Conservation (phyloP, 2,113 vertebrate species). For the Bagarius yarrelli region DNA sequence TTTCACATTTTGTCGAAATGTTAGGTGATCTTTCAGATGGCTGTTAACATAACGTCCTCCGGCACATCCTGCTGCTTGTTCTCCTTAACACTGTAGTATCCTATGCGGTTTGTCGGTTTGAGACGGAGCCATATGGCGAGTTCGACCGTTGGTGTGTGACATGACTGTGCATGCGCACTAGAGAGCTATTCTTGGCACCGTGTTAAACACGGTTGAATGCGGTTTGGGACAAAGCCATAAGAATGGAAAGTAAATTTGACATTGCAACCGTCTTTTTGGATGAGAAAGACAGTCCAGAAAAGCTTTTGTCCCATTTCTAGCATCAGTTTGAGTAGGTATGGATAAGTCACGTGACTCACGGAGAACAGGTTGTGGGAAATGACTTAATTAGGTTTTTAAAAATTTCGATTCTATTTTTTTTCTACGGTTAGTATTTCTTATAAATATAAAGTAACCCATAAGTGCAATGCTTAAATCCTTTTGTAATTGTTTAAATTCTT, state of each 20-base stretch:
- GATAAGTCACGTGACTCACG: neutral
- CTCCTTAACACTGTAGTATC: neutral
- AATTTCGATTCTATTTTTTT: neutral
- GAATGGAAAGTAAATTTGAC: conserved; percentile 8
- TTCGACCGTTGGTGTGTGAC: neutral
- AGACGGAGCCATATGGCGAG: neutral
- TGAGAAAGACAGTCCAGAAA: neutral
- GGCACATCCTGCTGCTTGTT: neutral
- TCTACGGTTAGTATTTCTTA: no score
- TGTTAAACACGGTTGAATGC: conserved; percentile 30
- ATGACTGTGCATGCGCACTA: neutral
- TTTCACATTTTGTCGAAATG: neutral
- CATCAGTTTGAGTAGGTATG: neutral
- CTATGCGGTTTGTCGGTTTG: conserved; percentile 21
- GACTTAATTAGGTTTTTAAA: neutral
- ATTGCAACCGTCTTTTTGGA: neutral
- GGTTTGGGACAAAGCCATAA: conserved; percentile 22
- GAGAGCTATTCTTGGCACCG: conserved; percentile 6
- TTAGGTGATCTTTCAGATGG: neutral
- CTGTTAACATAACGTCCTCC: neutral
- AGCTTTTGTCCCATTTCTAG: neutral
- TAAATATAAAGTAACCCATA: no score
- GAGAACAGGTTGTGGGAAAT: neutral
- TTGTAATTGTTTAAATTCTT: no score
- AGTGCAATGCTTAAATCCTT: no score